A percentile compares a stretch with the other conserved stretches of the same genome.
Evolutionary conservation across 2,797 vertebrate species (phyloP).

Genomic region (Taenioides sp.): DNA sequence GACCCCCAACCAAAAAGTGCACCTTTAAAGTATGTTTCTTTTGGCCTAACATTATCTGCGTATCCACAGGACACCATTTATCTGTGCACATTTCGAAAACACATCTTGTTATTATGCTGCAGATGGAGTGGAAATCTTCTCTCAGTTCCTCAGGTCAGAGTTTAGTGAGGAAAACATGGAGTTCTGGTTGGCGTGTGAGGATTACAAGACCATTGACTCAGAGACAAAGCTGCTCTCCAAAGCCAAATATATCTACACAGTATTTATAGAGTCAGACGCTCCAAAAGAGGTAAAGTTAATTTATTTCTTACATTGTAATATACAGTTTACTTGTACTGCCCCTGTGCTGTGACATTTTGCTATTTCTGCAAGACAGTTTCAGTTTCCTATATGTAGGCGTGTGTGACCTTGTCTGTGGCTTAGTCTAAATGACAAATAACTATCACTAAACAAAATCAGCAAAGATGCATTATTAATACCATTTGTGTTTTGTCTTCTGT

Average conservation of each 20-base stretch:
- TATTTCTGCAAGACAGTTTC: constrained; percentile 35
- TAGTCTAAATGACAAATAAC: constrained; percentile 27
- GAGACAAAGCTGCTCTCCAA: constrained; percentile 80
- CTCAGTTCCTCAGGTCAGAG: constrained; percentile 89
- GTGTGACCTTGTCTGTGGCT: constrained; percentile 41
- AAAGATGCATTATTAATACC: background rate
- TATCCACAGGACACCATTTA: background rate
- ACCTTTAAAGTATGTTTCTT: no score
- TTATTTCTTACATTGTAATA: constrained; percentile 28
- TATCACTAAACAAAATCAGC: background rate
- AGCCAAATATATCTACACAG: constrained; percentile 88
- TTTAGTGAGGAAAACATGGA: constrained; percentile 98
- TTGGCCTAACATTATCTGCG: no score
- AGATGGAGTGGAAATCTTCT: constrained; percentile 88
- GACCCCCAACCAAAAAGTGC: no score
- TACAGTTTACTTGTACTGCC: constrained; percentile 7
- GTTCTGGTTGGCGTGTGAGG: constrained; percentile 95
- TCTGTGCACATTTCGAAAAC: constrained; percentile 11
- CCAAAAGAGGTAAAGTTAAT: constrained; percentile 88
- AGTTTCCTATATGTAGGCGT: constrained; percentile 22
- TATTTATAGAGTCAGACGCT: constrained; percentile 87
- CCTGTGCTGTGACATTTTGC: constrained; percentile 4
- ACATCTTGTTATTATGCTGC: constrained; percentile 10
- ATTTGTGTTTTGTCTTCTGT: background rate
- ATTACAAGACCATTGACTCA: constrained; percentile 87